Base-by-base conservation (phyloP, 2,113 vertebrate species). In the Lepus europaeus region DNA sequence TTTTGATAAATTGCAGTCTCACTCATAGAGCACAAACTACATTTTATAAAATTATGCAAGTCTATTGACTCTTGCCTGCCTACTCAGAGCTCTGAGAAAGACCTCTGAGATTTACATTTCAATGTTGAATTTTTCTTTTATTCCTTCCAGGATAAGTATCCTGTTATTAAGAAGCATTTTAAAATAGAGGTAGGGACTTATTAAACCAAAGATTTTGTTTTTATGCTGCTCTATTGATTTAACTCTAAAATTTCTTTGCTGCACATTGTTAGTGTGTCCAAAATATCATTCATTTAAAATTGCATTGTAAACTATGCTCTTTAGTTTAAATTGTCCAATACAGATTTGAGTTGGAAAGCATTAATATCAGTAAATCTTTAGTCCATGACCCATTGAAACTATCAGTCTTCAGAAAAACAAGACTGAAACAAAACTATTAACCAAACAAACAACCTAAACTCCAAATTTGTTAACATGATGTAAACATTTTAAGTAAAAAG, bases 381-480 rank as follows among this genome's bases (percentile, higher is more conserved):
- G 3, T 2, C 5, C 0, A 1, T 51, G 16, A 89, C 4, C 5
- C 59, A 11, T 86, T 23, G 70, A 77, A 92, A 92, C 20, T n/a
- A 66, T 29, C 45, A 66, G 29, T 80, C n/a, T 51, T 94, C 29
- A 64, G 25, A n/a, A 79, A 91, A 96, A 63, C 53, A 86, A 59
- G 53, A 59, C 9, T 66, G 49, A 87, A 79, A 91, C 27, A 79
- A 81, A 95, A 29, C 33, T 79, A 72, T 10, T 12, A 73, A 76
- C 5, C 10, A 78, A 2, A 1, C 56, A 87, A 88, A 92, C 14
- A 92, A 63, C 17, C 31, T 85, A 4, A 78, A 89, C 2, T 64
- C 87, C 25, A 39, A 23, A 20, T 29, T 92, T 19, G 9, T 59
- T 27, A 68, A 63, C 12, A 81, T 39, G 13, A 84, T 36, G 2